Percentiles rank a stretch among this genome's conserved stretches.
phyloP scores from a whole-genome alignment of 2,888 invertebrate species.

The Deroplatys truncata region DNA sequence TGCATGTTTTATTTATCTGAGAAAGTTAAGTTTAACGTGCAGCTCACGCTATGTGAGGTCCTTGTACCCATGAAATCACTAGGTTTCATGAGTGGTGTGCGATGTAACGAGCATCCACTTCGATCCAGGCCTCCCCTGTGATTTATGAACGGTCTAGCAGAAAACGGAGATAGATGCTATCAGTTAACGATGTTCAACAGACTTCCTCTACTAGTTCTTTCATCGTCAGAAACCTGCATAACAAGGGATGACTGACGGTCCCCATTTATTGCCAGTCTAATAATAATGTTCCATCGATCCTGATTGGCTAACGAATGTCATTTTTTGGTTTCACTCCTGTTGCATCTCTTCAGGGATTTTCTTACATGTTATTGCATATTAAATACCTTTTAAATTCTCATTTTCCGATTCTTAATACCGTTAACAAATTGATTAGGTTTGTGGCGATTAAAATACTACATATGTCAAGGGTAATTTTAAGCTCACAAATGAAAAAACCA shows the following conservation, averaged over 20 bases:
- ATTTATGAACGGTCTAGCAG: neutral
- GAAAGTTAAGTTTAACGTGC: no score
- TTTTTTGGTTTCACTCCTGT: no score
- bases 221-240: neutral
- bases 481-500: no score
- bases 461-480: no score
- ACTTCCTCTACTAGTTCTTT: neutral
- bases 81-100: neutral
- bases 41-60: no score
- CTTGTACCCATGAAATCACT: neutral
- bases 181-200: neutral
- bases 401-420: no score
- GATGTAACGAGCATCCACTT: neutral
- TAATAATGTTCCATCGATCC: neutral
- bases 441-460: no score
- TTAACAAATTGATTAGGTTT: no score
- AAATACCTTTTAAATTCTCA: no score
- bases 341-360: no score
- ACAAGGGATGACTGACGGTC: neutral
- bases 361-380: no score
- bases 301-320: neutral
- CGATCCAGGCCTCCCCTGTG: neutral
- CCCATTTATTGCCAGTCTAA: neutral
- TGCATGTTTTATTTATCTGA: no score
- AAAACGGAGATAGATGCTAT: neutral